phyloP scores from a whole-genome alignment of 2,113 vertebrate species.

The Psilopsiagon aurifrons region DNA sequence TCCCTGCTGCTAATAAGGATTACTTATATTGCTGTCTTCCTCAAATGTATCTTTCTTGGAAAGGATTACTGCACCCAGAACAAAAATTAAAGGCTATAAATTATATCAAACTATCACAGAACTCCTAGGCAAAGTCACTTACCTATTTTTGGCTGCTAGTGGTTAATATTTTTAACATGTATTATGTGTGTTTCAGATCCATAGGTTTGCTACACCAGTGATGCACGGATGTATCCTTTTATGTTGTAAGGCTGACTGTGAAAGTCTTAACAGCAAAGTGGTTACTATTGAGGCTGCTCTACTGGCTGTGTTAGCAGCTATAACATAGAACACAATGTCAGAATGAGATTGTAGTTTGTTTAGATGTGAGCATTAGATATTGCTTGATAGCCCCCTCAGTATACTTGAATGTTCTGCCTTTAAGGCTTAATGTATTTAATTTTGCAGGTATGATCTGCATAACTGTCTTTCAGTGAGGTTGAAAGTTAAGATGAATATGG shows the following conservation, averaged over 20 bases:
- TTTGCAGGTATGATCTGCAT: neutral
- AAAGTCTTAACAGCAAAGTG: neutral
- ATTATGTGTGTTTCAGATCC: conserved; percentile 79
- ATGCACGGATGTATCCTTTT: conserved; percentile 96
- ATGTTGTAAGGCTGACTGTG: neutral
- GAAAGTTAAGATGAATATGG: neutral
- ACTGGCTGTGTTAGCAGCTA: neutral
- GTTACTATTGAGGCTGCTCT: neutral
- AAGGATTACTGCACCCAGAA: neutral
- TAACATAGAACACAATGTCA: neutral
- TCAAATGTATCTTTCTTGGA: neutral
- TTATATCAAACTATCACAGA: neutral
- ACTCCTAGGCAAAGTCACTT: neutral
- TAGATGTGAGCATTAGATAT: neutral
- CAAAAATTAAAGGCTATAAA: neutral
- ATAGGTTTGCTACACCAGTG: conserved; percentile 91
- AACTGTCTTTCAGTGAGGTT: neutral
- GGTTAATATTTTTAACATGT: neutral
- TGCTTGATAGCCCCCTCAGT: neutral
- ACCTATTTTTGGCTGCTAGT: neutral
- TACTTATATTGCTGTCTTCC: neutral
- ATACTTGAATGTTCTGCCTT: neutral
- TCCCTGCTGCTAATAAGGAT: neutral
- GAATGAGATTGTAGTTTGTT: neutral
- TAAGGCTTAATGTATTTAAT: neutral